Evolutionary conservation across 2,797 vertebrate species (phyloP), one percentile per base, ranked within the genome.

Genomic region (Triplophysa yarkandensis): DNA sequence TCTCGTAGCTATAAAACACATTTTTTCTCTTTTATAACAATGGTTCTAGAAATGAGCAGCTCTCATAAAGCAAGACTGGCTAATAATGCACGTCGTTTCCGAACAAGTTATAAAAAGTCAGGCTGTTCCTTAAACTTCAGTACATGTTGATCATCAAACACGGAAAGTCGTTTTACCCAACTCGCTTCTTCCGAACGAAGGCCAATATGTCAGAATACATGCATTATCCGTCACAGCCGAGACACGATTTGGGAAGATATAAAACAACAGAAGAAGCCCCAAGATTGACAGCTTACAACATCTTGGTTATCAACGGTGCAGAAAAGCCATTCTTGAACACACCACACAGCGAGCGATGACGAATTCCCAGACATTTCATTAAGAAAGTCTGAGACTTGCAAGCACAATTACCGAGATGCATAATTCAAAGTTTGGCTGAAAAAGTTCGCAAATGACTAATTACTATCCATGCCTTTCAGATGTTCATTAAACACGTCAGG

Each of bases 401-500:
- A 3, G 27, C 23, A 54, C 21, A 64, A 17, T 63, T 39, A 72
- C 39, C 32, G 50, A 52, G 30, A 64, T 71, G 23, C 41, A 62
- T 55, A 64, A 73, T 73, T 43, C 54, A 44, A 73, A 55, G 19
- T 54, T n/a, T 2, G 28, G 25, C 27, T 61, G 30, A 50, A 60
- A 52, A 72, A 67, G 27, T 72, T 77, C 13, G n/a, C 69, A 67
- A 72, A 71, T 66, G 32, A 68, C 57, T 72, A 44, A 55, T 57
- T 66, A 57, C 10, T 25, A 55, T 16, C 11, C 52, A 9, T 58
- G 43, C 16, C 54, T 39, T 60, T 60, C 39, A 75, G 64, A 68
- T 75, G 72, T 75, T 75, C 43, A 68, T 67, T 75, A 75, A 75
- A 21, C 54, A 68, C 4, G 3, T 66, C 62, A 58, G 43, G 64